Evolutionary conservation across 1,140 invertebrate genomes (phyloP).

Genomic region (Zaprionus vittiger): DNA sequence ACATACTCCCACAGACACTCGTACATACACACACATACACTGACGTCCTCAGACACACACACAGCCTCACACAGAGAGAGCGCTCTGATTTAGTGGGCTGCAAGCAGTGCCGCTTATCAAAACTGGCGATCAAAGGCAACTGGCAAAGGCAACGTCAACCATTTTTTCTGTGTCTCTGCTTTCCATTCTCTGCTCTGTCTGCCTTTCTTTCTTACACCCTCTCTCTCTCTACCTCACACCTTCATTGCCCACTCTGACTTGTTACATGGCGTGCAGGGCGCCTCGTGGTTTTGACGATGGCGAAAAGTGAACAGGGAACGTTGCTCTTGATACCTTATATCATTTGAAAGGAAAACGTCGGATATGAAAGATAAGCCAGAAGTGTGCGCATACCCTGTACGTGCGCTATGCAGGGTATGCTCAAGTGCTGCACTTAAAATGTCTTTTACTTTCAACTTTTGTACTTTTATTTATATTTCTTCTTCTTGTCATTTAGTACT

Average conservation of each 20-base stretch:
- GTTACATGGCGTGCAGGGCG: background rate
- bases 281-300: slow-evolving; percentile 19
- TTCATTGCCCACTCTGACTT: background rate
- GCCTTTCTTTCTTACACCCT: background rate
- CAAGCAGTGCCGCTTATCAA: slow-evolving; percentile 46
- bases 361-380: slow-evolving; percentile 3
- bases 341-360: slow-evolving; percentile 17
- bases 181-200: slow-evolving; percentile 20
- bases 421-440: background rate
- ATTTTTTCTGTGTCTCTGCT: slow-evolving; percentile 25
- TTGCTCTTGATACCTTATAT: slow-evolving; percentile 29
- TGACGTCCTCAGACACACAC: slow-evolving; percentile 4
- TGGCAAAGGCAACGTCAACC: slow-evolving; percentile 35
- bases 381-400: background rate
- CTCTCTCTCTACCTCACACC: background rate
- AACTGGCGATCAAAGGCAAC: slow-evolving; percentile 37
- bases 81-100: slow-evolving; percentile 42
- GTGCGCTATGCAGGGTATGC: background rate
- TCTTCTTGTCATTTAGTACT: background rate
- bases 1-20: slow-evolving; percentile 10
- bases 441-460: background rate
- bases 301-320: slow-evolving; percentile 8
- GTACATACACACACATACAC: slow-evolving; percentile 10
- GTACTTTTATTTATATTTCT: background rate
- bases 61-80: slow-evolving; percentile 7